A percentile compares a stretch with the other conserved stretches of the same genome.
Evolutionary conservation across 2,888 invertebrate genomes (phyloP).

Genomic region (Thalpophila matura): DNA sequence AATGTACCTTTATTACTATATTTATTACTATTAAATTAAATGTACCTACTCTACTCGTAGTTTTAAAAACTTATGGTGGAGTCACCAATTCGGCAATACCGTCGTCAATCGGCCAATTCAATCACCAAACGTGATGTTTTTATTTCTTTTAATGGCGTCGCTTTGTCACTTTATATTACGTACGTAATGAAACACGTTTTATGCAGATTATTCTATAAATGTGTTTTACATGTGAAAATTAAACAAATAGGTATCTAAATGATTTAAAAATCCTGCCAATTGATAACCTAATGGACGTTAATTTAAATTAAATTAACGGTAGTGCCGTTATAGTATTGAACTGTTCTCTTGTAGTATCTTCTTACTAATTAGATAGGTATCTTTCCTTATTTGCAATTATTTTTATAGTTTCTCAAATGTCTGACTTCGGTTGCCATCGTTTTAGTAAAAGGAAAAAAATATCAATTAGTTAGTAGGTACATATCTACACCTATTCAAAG

Average conservation of each 20-base stretch:
- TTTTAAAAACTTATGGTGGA: too few species aligned
- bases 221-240: constrained; percentile 19
- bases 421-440: too few species aligned
- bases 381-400: too few species aligned
- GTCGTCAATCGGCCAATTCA: constrained; percentile 42
- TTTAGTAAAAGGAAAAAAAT: too few species aligned
- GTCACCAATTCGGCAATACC: constrained; percentile 2
- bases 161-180: constrained; percentile 45
- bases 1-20: too few species aligned
- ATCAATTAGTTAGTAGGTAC: too few species aligned
- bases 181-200: constrained; percentile 47
- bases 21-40: too few species aligned
- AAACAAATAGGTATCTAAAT: neutral
- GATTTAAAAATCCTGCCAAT: neutral
- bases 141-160: constrained; percentile 37
- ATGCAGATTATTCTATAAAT: constrained; percentile 27
- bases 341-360: too few species aligned
- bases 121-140: constrained; percentile 56
- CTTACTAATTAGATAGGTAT: neutral
- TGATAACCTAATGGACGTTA: neutral
- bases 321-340: neutral
- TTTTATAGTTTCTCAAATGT: neutral
- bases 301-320: neutral
- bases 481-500: neutral
- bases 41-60: too few species aligned